Percentiles rank a stretch among this genome's conserved stretches.
Conservation (phyloP, 2,113 vertebrate species). For the Callopanchax toddi region DNA sequence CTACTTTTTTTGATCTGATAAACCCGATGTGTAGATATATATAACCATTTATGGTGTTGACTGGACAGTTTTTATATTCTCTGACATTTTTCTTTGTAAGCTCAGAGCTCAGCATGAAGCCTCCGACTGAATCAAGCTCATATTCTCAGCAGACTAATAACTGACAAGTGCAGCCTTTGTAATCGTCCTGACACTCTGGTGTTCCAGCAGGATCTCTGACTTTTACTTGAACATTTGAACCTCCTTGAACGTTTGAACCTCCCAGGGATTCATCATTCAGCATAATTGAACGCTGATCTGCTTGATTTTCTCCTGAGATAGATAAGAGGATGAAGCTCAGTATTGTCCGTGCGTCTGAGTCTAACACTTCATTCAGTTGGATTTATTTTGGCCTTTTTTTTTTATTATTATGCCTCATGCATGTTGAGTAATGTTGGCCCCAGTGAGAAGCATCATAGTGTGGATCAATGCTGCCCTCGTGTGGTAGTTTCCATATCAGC, state of each 20-base stretch:
- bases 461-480: constrained; percentile 59
- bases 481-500: constrained; percentile 20
- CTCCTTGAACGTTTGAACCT: constrained; percentile 13
- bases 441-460: background rate
- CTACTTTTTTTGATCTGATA: background rate
- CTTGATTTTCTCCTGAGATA: background rate
- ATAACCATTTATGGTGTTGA: constrained; percentile 8
- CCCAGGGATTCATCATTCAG: constrained; percentile 10
- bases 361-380: constrained; percentile 3
- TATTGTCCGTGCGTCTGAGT: background rate
- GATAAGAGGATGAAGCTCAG: background rate
- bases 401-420: constrained; percentile 1
- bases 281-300: background rate
- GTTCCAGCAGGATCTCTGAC: constrained; percentile 1
- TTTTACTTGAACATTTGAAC: constrained; percentile 6
- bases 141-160: constrained; percentile 13
- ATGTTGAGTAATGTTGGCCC: background rate
- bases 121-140: constrained; percentile 12
- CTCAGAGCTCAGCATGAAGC: constrained; percentile 33
- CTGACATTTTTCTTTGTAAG: constrained; percentile 32
- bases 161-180: constrained; percentile 13
- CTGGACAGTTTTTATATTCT: background rate
- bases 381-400: background rate
- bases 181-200: constrained; percentile 18
- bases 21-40: constrained; percentile 6